Evolutionary conservation across 2,113 vertebrate genomes (phyloP).

Genomic region (Bufo bufo): DNA sequence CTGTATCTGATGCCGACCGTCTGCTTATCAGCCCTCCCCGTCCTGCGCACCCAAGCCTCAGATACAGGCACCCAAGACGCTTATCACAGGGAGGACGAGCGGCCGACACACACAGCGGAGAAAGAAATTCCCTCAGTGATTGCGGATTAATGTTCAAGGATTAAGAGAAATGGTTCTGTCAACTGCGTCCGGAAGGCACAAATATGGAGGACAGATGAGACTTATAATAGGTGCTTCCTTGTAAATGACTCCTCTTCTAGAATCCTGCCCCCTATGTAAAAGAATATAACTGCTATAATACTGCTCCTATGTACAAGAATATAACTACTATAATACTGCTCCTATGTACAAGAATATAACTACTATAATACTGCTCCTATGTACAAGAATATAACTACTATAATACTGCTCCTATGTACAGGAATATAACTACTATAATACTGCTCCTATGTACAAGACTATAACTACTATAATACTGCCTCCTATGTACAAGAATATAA

Average conservation of each 20-base stretch:
- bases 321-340: slow-evolving; percentile 11
- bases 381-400: slow-evolving; percentile 6
- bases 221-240: background rate
- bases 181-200: background rate
- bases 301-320: slow-evolving; percentile 2
- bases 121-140: slow-evolving; percentile 30
- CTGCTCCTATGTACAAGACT: background rate
- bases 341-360: slow-evolving; percentile 7
- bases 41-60: background rate
- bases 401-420: slow-evolving; percentile 1
- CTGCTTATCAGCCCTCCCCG: slow-evolving; percentile 4
- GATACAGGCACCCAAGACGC: slow-evolving; percentile 28
- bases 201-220: background rate
- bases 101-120: background rate
- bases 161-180: slow-evolving; percentile 8
- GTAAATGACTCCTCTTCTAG: no score
- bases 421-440: no score
- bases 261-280: slow-evolving; percentile 2
- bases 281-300: slow-evolving; percentile 22
- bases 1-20: slow-evolving; percentile 13
- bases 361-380: slow-evolving; percentile 16
- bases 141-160: slow-evolving; percentile 46
- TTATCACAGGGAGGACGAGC: slow-evolving; percentile 46
- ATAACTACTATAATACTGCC: slow-evolving; percentile 17
- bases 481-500: slow-evolving; percentile 5